These are phyloP conservation scores for Rhinoptilus africanus DNA, from an alignment of 2,113 vertebrate genomes.

Conservation along the genomic window DNA sequence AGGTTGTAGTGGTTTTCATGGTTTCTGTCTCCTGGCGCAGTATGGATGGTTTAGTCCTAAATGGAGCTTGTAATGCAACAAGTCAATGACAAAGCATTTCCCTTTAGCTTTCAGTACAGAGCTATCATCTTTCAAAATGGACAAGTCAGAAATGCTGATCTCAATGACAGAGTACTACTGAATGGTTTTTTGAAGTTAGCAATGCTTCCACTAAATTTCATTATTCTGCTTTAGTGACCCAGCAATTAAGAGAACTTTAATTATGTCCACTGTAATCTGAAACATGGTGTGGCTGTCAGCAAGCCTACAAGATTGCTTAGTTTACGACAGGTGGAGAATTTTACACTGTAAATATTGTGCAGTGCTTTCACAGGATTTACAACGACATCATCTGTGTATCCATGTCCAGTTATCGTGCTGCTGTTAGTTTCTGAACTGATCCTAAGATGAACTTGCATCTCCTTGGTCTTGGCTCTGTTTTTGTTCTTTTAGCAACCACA, in stretches of 20 bases:
- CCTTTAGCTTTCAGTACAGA: slow-evolving; percentile 7
- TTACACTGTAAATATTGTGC: background rate
- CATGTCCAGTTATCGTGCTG: background rate
- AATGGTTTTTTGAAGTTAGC: background rate
- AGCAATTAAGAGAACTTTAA: background rate
- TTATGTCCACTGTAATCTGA: background rate
- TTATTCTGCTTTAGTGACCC: background rate
- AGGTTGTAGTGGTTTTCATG: background rate
- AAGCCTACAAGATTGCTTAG: background rate
- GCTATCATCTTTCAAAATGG: slow-evolving; percentile 36
- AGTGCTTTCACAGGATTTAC: background rate
- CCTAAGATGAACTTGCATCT: background rate
- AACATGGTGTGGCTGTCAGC: background rate
- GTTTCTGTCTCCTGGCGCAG: background rate
- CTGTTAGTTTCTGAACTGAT: slow-evolving; percentile 11
- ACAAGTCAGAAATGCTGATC: background rate
- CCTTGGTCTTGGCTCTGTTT: background rate
- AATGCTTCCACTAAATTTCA: background rate
- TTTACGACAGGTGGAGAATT: background rate
- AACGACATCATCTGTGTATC: background rate
- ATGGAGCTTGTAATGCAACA: slow-evolving; percentile 44
- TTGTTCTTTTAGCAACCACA: background rate
- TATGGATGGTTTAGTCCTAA: slow-evolving; percentile 24
- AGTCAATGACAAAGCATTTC: slow-evolving; percentile 28
- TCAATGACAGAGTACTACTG: background rate